Evolutionary conservation across 2,797 vertebrate genomes (phyloP), one percentile per base, ranked within the genome.

Genomic region (Oryzias dopingdopingensis): DNA sequence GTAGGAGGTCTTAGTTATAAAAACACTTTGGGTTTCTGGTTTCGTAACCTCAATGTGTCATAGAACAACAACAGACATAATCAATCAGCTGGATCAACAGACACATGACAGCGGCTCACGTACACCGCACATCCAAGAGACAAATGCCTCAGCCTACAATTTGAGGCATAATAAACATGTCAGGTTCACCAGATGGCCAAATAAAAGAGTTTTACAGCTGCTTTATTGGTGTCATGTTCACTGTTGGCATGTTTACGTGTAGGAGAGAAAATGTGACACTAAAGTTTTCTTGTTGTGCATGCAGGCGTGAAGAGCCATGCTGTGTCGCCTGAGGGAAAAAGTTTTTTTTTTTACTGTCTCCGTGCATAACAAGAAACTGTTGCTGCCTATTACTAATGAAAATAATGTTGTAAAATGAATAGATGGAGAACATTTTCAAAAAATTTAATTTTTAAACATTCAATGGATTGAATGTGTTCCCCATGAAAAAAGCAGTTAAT

Each of bases 161-260:
- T 80, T 65, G 65, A 81, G 65, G 59, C 43, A n/a, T 61, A 72
- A 62, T 81, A 82, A 85, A 85, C 76, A 80, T 58, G 77, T 81
- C 83, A 69, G 71, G 0, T 62, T 74, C 69, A 65, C 41, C 83
- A 85, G 83, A 87, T 84, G 81, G 76, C 74, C 53, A 56, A 77
- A 85, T 85, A 80, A 84, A 87, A 61, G 62, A 47, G 56, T 41
- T 80, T 83, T 75, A 74, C 62, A 52, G 69, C 65, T 46, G 72
- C 65, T 80, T 65, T 82, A 76, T 76, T 76, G 46, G 61, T 13
- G 20, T 20, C 44, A 46, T 46, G 44, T 46, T 64, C 51, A 72
- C 51, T 65, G 62, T 50, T 74, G 77, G 71, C 65, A 55, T 80
- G 77, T 87, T 84, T 82, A 72, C 75, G 40, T 62, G 62, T 52